Base-by-base conservation (phyloP, 64 coral and sea anemone genomes). In the Pachyseris speciosa region DNA sequence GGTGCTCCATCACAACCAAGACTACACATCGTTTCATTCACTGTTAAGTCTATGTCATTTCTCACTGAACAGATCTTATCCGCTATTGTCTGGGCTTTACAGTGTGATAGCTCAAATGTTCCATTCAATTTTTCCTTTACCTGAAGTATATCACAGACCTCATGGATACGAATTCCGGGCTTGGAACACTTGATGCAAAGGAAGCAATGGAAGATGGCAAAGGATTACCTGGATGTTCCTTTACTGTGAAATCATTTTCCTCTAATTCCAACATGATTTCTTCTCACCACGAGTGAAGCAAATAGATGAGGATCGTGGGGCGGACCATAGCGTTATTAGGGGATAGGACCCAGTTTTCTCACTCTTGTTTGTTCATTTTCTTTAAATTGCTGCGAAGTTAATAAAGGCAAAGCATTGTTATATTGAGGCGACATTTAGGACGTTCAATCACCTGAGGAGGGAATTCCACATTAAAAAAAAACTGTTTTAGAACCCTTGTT, bases 391-490 rank as follows among this genome's bases (percentile, higher is more conserved):
- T 87, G 48, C 44, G 66, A 87, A 87, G 40, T 53, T 31, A 87
- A 72, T 73, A 71, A 87, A 87, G 84, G 66, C 45, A 87, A 75
- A 92, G 90, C 90, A 76, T 77, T 92, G 90, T 92, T 85, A 92
- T 75, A 85, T 92, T 49, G 39, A 51, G 69, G 75, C 80, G 75
- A 38, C 38, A 75, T 85, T 92, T 76, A 76, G n/a, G n/a, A n/a
- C n/a, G n/a, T n/a, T n/a, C n/a, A n/a, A n/a, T n/a, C n/a, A n/a
- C n/a, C n/a, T n/a, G n/a, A n/a, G n/a, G n/a, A n/a, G n/a, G n/a
- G n/a, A n/a, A n/a, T n/a, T n/a, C n/a, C n/a, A n/a, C n/a, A n/a
- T n/a, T n/a, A n/a, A n/a, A n/a, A n/a, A n/a, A n/a, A n/a, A n/a
- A n/a, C n/a, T n/a, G n/a, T n/a, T n/a, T n/a, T n/a, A n/a, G n/a